Conservation (phyloP, 2,888 invertebrate species). For the Macrosoma leucophasiata region DNA sequence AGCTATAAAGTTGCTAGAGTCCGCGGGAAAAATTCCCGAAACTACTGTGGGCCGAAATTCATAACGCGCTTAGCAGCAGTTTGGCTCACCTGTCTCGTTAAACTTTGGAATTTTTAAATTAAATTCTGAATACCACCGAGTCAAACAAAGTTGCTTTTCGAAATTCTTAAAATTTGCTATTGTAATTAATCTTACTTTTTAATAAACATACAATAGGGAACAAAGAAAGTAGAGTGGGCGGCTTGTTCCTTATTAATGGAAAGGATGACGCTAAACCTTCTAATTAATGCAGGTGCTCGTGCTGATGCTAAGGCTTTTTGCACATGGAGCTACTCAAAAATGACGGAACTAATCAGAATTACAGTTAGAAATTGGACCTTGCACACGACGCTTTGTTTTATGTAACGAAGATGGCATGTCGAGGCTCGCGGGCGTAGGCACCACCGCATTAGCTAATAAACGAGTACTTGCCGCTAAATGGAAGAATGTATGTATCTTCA, state of each 20-base stretch:
- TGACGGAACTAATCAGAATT: no score
- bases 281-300: constrained; percentile 70
- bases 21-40: constrained; percentile 61
- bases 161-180: constrained; percentile 68
- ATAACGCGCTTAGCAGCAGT: constrained; percentile 73
- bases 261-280: constrained; percentile 63
- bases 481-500: no score
- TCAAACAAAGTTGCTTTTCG: constrained; percentile 65
- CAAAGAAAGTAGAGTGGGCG: constrained; percentile 44
- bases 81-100: constrained; percentile 71
- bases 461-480: no score
- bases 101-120: constrained; percentile 74
- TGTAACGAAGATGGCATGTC: no score
- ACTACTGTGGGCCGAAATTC: constrained; percentile 66
- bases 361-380: no score
- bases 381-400: no score
- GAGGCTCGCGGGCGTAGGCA: no score
- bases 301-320: constrained; percentile 36
- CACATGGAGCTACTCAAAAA: no score
- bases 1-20: constrained; percentile 57
- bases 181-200: constrained; percentile 67
- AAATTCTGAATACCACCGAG: constrained; percentile 65
- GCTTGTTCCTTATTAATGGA: constrained; percentile 65
- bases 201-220: constrained; percentile 53
- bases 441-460: no score